Percentiles rank a stretch among this genome's conserved stretches.
Conservation (phyloP, 1,140 invertebrate genomes). For the Rhyacophila brunnea region DNA sequence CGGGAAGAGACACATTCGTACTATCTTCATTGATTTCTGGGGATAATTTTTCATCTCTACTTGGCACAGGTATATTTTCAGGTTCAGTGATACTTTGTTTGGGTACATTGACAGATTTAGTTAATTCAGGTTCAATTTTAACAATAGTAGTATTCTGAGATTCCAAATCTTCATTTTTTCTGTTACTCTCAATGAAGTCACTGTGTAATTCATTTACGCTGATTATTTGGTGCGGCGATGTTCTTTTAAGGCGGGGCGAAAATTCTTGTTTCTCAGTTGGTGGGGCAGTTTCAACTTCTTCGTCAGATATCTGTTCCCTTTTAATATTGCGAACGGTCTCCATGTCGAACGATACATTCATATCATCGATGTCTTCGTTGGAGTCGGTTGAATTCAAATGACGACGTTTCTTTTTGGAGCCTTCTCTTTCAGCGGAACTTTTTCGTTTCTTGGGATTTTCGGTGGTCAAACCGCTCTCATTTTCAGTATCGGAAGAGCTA, state of each 20-base stretch:
- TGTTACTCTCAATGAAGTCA: conserved; percentile 24
- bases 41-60: no score
- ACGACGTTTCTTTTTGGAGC: conserved; percentile 3
- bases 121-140: conserved; percentile 5
- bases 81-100: no score
- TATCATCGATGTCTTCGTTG: not conserved
- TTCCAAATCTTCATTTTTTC: conserved; percentile 2
- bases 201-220: conserved; percentile 31
- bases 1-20: no score
- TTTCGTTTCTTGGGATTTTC: conserved; percentile 2
- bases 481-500: conserved; percentile 15
- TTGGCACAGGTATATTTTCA: no score
- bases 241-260: conserved; percentile 14
- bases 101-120: no score
- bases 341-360: conserved; percentile 2
- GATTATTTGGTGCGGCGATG: conserved; percentile 21
- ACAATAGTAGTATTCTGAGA: not conserved
- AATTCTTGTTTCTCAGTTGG: conserved; percentile 5
- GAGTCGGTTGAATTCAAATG: not conserved
- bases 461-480: conserved; percentile 3
- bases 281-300: conserved; percentile 8
- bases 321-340: conserved; percentile 30
- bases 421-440: not conserved
- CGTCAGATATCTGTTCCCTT: conserved; percentile 24
- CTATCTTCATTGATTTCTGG: no score